Conservation (phyloP, 2,797 vertebrate species). For the Peromyscus eremicus region DNA sequence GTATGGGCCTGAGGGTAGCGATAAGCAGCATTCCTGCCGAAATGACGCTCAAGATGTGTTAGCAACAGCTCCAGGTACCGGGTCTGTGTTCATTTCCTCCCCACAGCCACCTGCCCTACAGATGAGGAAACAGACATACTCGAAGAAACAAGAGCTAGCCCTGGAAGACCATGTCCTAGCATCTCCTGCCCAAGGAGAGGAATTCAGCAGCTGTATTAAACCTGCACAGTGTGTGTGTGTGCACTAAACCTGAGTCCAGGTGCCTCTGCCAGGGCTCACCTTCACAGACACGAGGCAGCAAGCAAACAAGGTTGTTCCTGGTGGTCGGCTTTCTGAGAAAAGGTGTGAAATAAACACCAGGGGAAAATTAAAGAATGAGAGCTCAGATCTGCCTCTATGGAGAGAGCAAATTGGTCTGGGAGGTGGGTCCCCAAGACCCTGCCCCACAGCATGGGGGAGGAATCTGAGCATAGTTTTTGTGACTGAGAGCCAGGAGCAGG, state of each 20-base stretch:
- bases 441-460: background rate
- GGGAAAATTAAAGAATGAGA: background rate
- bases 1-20: background rate
- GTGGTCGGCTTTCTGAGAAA: background rate
- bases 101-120: background rate
- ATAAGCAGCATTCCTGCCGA: background rate
- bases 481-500: background rate
- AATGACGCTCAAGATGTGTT: background rate
- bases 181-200: background rate
- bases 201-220: background rate
- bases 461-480: background rate
- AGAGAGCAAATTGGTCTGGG: background rate
- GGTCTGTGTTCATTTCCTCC: background rate
- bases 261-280: background rate
- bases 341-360: background rate
- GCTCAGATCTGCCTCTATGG: too few species aligned
- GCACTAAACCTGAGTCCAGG: background rate
- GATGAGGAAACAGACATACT: background rate
- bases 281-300: background rate
- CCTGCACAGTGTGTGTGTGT: too few species aligned
- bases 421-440: too few species aligned
- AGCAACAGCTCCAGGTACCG: background rate
- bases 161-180: rapidly evolving
- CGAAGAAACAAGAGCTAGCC: background rate
- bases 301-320: background rate